Percentiles rank a stretch among this genome's conserved stretches.
Conservation (phyloP, 2,888 invertebrate species). For the Epinotia demarniana region DNA sequence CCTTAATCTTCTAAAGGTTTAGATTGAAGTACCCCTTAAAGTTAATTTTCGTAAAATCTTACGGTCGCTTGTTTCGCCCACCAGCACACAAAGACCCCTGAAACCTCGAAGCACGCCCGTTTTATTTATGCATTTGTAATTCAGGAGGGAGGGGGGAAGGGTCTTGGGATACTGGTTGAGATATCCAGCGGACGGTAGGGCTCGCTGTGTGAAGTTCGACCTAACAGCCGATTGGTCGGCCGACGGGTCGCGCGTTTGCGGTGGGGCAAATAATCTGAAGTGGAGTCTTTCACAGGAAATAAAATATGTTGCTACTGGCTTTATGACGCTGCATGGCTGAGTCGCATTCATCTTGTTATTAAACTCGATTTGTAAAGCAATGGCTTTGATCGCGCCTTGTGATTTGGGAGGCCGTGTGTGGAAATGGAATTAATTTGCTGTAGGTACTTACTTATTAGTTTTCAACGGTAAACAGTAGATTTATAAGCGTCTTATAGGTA, state of each 20-base stretch:
- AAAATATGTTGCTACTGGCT: conserved; percentile 72
- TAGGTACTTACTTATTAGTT: neutral
- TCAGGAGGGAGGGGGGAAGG: conserved; percentile 52
- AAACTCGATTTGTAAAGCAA: conserved; percentile 30
- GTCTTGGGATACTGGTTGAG: conserved; percentile 57
- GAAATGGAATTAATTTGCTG: conserved; percentile 9
- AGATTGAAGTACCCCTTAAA: conserved; percentile 76
- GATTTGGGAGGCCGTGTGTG: conserved; percentile 18
- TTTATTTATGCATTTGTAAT: conserved; percentile 45
- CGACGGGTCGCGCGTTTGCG: conserved; percentile 60
- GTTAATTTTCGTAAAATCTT: conserved; percentile 83
- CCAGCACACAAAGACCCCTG: conserved; percentile 54
- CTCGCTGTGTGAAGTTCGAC: conserved; percentile 34
- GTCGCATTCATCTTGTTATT: conserved; percentile 35
- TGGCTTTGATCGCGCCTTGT: conserved; percentile 22
- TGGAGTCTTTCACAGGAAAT: conserved; percentile 68
- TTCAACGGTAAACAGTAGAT: too few species aligned
- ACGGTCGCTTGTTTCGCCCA: conserved; percentile 64
- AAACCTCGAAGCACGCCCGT: conserved; percentile 47
- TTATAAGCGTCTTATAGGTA: too few species aligned
- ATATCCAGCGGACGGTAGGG: conserved; percentile 58
- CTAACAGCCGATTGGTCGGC: conserved; percentile 51
- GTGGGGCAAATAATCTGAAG: conserved; percentile 63
- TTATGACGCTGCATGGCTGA: conserved; percentile 56
- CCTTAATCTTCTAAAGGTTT: conserved; percentile 76